Evolutionary conservation across 2,113 vertebrate genomes (phyloP).

Genomic region (Anseranas semipalmata): DNA sequence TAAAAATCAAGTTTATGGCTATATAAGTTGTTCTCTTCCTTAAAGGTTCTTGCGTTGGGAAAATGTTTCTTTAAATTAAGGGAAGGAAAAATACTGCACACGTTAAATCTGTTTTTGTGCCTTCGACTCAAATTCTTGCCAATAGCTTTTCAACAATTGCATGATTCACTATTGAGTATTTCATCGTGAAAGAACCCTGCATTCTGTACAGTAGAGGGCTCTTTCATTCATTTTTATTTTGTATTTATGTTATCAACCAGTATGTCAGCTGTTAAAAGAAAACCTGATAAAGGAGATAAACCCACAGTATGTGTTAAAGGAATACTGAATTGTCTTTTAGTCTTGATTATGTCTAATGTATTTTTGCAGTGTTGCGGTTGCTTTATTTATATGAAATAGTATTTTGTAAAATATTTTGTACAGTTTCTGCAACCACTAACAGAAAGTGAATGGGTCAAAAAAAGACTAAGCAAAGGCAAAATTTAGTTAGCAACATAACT

Average conservation of each 20-base stretch:
- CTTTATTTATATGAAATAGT: neutral
- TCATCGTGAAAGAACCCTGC: neutral
- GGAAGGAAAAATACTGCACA: neutral
- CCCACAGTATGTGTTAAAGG: neutral
- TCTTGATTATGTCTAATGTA: neutral
- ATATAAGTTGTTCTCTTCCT: neutral
- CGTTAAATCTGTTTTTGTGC: neutral
- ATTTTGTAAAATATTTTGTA: neutral
- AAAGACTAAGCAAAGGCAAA: neutral
- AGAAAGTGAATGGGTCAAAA: neutral
- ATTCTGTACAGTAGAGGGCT: neutral
- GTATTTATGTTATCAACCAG: neutral
- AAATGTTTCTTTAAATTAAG: neutral
- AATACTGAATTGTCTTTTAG: neutral
- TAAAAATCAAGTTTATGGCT: neutral
- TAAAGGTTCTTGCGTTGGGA: neutral
- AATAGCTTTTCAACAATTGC: constrained; percentile 5
- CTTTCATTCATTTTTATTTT: neutral
- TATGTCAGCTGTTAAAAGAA: neutral
- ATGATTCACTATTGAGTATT: neutral
- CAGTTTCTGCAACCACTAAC: neutral
- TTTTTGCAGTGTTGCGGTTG: neutral
- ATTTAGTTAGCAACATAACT: neutral
- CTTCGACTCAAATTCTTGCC: neutral
- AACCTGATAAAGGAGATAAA: neutral